Evolutionary conservation across 2,113 vertebrate genomes (phyloP).

Genomic region (Amazona vittata): DNA sequence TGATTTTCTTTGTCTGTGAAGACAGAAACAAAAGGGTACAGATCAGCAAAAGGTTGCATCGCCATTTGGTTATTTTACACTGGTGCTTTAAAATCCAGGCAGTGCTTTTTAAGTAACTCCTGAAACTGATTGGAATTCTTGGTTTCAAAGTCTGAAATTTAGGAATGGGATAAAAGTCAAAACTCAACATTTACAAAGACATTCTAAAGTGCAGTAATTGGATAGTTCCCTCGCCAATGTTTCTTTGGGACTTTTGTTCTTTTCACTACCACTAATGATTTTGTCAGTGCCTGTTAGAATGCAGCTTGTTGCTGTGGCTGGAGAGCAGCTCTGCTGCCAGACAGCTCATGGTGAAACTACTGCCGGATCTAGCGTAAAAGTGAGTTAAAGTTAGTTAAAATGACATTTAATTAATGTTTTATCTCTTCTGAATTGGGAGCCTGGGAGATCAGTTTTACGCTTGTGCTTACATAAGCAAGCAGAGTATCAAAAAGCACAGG

Average conservation of each 20-base stretch:
- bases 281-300: neutral
- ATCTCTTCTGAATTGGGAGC: neutral
- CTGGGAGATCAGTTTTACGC: neutral
- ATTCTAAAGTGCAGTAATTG: neutral
- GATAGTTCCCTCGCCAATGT: neutral
- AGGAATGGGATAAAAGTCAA: neutral
- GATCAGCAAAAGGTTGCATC: neutral
- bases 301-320: neutral
- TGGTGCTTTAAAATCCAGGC: neutral
- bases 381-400: neutral
- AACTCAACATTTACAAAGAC: neutral
- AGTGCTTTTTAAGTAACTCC: neutral
- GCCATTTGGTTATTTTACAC: neutral
- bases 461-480: neutral
- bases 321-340: neutral
- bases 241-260: neutral
- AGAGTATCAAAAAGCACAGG: neutral
- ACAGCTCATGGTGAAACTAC: neutral
- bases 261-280: neutral
- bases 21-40: neutral
- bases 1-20: neutral
- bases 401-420: neutral
- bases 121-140: neutral
- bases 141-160: neutral
- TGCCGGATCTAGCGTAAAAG: neutral